Evolutionary conservation across 2,888 invertebrate genomes (phyloP).

Genomic region (Monoplex corrugatus): DNA sequence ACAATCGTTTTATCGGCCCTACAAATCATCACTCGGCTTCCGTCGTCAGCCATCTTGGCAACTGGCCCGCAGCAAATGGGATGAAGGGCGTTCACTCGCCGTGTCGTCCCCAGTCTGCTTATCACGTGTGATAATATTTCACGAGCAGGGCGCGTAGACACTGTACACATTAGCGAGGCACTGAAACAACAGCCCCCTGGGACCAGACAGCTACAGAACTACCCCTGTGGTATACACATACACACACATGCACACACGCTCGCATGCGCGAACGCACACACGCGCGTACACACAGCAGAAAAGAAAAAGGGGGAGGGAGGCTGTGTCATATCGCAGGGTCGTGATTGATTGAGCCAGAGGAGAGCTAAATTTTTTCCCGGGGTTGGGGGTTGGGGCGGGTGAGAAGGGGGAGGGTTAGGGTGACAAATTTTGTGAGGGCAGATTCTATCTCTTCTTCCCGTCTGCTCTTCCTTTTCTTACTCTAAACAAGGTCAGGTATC

Average conservation of each 20-base stretch:
- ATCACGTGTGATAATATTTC: conserved; percentile 52
- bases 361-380: neutral
- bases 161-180: neutral
- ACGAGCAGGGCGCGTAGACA: neutral
- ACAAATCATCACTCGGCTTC: conserved; percentile 26
- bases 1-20: conserved; percentile 41
- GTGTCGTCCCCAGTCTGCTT: conserved; percentile 35
- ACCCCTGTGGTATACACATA: neutral
- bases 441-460: too few species aligned
- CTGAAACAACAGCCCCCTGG: conserved; percentile 28
- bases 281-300: neutral
- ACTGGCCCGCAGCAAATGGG: conserved; percentile 41
- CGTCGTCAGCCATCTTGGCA: conserved; percentile 48
- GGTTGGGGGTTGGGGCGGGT: too few species aligned
- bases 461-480: neutral
- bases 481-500: too few species aligned
- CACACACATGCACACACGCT: neutral
- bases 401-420: too few species aligned
- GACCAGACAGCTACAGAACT: too few species aligned
- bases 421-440: too few species aligned
- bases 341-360: neutral
- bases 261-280: conserved; percentile 12
- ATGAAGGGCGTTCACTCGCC: conserved; percentile 40
- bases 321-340: too few species aligned
- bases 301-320: neutral